Evolutionary conservation across 2,113 vertebrate species (phyloP).

Genomic region (Nothoprocta perdicaria): DNA sequence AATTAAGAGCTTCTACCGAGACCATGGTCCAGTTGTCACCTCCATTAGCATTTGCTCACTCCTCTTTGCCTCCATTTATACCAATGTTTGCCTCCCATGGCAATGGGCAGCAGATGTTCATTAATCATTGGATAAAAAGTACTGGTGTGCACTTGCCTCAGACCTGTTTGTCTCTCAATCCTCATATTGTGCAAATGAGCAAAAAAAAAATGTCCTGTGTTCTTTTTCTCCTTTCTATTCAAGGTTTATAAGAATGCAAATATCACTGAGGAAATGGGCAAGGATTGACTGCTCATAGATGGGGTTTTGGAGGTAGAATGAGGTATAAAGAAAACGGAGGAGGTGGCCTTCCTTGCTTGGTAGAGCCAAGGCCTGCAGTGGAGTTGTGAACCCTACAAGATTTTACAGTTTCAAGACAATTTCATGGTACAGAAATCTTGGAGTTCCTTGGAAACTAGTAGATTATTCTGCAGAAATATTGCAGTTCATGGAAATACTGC

Average conservation of each 20-base stretch:
- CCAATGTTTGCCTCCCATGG: no score
- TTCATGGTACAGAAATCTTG: neutral
- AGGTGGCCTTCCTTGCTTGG: neutral
- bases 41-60: neutral
- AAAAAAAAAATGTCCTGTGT: neutral
- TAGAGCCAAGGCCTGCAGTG: neutral
- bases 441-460: neutral
- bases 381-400: neutral
- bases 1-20: neutral
- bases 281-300: neutral
- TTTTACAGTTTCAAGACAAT: fast-evolving
- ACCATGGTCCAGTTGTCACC: no score
- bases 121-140: neutral
- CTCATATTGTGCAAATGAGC: neutral
- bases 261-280: neutral
- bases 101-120: neutral
- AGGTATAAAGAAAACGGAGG: neutral
- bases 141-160: neutral
- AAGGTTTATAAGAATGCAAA: no score
- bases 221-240: no score
- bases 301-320: neutral
- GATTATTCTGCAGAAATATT: neutral
- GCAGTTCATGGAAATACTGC: neutral
- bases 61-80: no score
- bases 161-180: neutral